A percentile compares a stretch with the other conserved stretches of the same genome.
phyloP scores from a whole-genome alignment of 2,113 vertebrate species.

The Irena cyanogastra region DNA sequence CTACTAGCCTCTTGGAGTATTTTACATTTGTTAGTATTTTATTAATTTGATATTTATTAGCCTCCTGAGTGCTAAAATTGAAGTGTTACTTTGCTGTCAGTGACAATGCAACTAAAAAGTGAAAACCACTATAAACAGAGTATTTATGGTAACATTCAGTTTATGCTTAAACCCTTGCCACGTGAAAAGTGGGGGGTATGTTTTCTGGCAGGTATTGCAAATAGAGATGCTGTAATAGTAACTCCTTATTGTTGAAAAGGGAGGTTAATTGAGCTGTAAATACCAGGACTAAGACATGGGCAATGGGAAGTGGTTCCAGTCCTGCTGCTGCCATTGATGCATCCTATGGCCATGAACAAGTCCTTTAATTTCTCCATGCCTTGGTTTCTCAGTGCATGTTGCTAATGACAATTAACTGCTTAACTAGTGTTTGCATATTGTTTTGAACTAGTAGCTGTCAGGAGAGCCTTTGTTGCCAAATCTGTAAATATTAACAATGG shows the following conservation, averaged over 20 bases:
- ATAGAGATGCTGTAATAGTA: neutral
- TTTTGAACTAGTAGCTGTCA: neutral
- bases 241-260: neutral
- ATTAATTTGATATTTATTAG: conserved; percentile 3
- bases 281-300: neutral
- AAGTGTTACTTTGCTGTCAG: neutral
- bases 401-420: neutral
- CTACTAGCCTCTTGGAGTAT: neutral
- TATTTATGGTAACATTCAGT: neutral
- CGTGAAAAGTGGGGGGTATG: rapidly evolving
- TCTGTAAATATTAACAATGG: neutral
- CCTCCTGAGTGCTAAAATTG: neutral
- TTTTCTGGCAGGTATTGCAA: neutral
- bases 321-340: neutral
- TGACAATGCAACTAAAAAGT: neutral
- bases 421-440: neutral
- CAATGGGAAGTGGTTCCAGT: neutral
- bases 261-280: neutral
- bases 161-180: neutral
- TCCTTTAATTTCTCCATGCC: neutral
- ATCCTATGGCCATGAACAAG: neutral
- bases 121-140: neutral
- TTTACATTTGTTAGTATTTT: neutral
- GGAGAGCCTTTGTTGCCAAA: neutral
- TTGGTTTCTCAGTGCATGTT: neutral